Evolutionary conservation across 2,797 vertebrate species (phyloP), one percentile per base, ranked within the genome.

Genomic region (Eulemur mongoz): DNA sequence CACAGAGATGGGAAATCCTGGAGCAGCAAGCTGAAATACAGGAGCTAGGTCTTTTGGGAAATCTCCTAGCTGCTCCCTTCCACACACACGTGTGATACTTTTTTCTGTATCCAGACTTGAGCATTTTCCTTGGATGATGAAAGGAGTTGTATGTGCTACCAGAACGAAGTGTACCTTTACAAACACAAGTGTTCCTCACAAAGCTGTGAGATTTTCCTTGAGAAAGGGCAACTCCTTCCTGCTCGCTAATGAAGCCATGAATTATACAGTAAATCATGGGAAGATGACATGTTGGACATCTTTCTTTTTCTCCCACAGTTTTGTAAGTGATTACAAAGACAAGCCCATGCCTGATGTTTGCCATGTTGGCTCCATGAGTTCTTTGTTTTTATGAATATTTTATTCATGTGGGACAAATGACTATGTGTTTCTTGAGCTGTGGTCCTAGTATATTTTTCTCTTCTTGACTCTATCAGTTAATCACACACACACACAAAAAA

Each of bases 361-460:
- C 82, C 81, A 32, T 50, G 27, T 86, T 86, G 88, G 38, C 59
- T 35, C 45, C 91, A 54, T 22, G 50, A 9, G 2, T 78, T 95
- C 9, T 97, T 93, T 76, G 14, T n/a, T 97, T 91, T 75, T 90
- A 87, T 67, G 72, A 94, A 86, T 78, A 67, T 54, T 92, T 75
- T 35, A 54, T 76, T 48, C 0, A 0, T 50, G 48, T 97, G 91
- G 35, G 69, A 94, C 72, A 94, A 75, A 52, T 43, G 43, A 23
- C 61, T 79, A 11, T 48, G 23, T 10, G 2, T 75, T 88, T 10
- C 89, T 97, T 97, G 87, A 96, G 90, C 89, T 96, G 80, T 38
- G 45, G 89, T 38, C 61, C 86, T 83, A 1, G 61, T 94, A 32
- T 32, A 93, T 94, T 91, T 23, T 78, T 87, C 82, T 84, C 70